Conservation (phyloP, 2,797 vertebrate genomes). For the Ptychobarbus kaznakovi region DNA sequence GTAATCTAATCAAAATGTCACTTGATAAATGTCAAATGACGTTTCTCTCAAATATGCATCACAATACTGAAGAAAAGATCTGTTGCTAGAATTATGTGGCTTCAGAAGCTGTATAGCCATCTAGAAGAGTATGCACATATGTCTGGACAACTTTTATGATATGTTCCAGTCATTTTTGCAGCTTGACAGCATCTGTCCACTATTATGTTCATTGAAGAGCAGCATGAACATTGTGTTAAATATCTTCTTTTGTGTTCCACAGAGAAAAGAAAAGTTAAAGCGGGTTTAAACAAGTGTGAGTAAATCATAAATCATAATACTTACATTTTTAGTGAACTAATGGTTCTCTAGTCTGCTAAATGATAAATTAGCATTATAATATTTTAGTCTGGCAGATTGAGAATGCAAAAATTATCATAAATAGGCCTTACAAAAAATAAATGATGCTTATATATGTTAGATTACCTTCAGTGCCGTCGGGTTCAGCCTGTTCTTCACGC, state of each 20-base stretch:
- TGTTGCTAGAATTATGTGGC: not conserved
- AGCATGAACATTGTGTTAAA: not conserved
- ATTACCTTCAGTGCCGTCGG: conserved; percentile 86
- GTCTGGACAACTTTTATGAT: not conserved
- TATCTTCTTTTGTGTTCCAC: not conserved
- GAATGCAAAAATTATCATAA: not conserved
- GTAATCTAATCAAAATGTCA: not conserved
- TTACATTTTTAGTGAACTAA: not conserved
- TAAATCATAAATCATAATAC: not conserved
- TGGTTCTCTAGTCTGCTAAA: not conserved
- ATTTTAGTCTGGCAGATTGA: not conserved
- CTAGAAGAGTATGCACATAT: not conserved
- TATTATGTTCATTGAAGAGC: not conserved
- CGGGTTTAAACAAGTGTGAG: not conserved
- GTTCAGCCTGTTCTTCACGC: conserved; percentile 89
- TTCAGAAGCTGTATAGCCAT: not conserved
- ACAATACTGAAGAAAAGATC: not conserved
- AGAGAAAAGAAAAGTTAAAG: not conserved
- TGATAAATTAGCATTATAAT: not conserved
- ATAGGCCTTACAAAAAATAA: not conserved
- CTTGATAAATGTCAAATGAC: not conserved
- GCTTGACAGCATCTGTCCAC: not conserved
- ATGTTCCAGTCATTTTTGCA: not conserved
- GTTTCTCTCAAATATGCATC: not conserved
- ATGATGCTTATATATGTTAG: not conserved